phyloP scores from a whole-genome alignment of 2,113 vertebrate species.

The Loxodonta africana region DNA sequence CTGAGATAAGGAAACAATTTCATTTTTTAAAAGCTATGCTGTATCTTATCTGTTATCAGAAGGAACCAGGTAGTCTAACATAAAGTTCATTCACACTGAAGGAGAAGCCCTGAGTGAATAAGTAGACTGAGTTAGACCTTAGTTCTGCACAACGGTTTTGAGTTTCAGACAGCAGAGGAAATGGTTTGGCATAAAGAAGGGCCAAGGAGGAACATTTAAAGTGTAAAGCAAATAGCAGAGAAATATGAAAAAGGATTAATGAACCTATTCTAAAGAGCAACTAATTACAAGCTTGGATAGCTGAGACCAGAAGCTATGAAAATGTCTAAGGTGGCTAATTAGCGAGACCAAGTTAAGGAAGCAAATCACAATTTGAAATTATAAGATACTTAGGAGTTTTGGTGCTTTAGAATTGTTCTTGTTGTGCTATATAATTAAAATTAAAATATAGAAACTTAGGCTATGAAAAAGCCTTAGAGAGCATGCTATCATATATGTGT shows the following conservation, averaged over 20 bases:
- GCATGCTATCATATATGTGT: not conserved
- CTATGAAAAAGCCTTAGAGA: constrained; percentile 30
- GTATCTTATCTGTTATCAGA: not conserved
- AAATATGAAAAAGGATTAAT: constrained; percentile 71
- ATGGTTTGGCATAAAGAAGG: not conserved
- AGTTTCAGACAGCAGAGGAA: constrained; percentile 45
- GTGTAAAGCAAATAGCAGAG: constrained; percentile 66
- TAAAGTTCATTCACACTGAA: not conserved
- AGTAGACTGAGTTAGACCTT: not conserved
- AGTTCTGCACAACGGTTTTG: constrained; percentile 13
- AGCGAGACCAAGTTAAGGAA: constrained; percentile 48
- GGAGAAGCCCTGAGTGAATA: not conserved
- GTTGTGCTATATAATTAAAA: constrained; percentile 58
- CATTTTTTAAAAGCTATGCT: not conserved
- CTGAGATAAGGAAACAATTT: constrained; percentile 47
- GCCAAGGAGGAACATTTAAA: constrained; percentile 47
- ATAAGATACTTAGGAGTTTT: constrained; percentile 51
- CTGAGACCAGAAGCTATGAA: constrained; percentile 27
- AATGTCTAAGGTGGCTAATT: not conserved
- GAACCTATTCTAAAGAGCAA: constrained; percentile 63
- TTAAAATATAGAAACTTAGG: constrained; percentile 52
- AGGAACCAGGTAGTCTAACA: not conserved
- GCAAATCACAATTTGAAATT: constrained; percentile 64
- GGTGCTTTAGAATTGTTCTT: not conserved
- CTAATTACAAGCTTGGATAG: constrained; percentile 78